A percentile compares a stretch with the other conserved stretches of the same genome.
Evolutionary conservation across 1,140 invertebrate genomes (phyloP).

Genomic region (Homarus americanus): DNA sequence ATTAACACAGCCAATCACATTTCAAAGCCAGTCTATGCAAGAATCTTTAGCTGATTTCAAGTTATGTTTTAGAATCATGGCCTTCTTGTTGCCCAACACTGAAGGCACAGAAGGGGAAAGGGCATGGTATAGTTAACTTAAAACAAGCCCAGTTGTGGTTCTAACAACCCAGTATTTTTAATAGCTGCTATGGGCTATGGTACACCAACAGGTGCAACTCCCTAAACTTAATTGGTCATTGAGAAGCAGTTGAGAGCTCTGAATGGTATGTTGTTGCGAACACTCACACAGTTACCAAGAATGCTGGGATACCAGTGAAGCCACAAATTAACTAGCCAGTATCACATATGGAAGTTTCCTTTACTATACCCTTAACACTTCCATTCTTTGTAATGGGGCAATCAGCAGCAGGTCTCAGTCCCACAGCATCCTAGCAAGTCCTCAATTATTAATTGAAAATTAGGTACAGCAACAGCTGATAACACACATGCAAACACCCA

Average conservation of each 20-base stretch:
- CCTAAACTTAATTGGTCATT: slow-evolving; percentile 22
- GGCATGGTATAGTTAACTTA: slow-evolving; percentile 22
- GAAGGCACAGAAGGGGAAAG: slow-evolving; percentile 42
- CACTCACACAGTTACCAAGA: not conserved
- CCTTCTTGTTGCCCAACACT: not conserved
- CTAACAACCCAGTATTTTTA: slow-evolving; percentile 1
- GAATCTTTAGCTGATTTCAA: slow-evolving; percentile 11
- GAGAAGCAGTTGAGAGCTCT: not conserved
- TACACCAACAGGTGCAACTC: slow-evolving; percentile 22
- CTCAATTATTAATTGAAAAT: slow-evolving; percentile 11
- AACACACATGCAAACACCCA: slow-evolving; percentile 30
- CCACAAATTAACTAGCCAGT: not conserved
- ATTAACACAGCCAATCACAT: slow-evolving; percentile 64
- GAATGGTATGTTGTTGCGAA: not conserved
- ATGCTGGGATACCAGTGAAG: slow-evolving; percentile 1
- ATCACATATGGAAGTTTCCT: slow-evolving; percentile 16
- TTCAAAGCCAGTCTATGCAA: slow-evolving; percentile 42
- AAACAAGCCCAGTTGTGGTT: slow-evolving; percentile 5
- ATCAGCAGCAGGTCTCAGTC: slow-evolving; percentile 42
- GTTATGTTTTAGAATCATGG: slow-evolving; percentile 33
- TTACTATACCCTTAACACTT: slow-evolving; percentile 32
- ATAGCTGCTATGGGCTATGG: slow-evolving; percentile 18
- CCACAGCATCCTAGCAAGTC: slow-evolving; percentile 40
- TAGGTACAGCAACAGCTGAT: slow-evolving; percentile 24
- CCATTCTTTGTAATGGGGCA: slow-evolving; percentile 36